A percentile compares a stretch with the other conserved stretches of the same genome.
Evolutionary conservation across 2,797 vertebrate genomes (phyloP).

Genomic region (Oophaga sylvatica): DNA sequence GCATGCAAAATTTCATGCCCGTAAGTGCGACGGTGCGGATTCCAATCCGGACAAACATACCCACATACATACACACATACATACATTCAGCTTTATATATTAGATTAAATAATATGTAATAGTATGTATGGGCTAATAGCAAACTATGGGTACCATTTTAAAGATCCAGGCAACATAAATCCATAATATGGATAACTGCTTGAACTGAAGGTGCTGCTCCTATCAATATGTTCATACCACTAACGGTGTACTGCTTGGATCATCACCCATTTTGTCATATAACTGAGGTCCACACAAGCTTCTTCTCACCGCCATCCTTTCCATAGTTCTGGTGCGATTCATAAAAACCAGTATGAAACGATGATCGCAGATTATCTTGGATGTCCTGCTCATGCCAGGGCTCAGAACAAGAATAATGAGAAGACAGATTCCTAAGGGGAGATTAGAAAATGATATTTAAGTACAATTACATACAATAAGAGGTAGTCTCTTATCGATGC

Average conservation of each 20-base stretch:
- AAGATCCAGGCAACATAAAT: no score
- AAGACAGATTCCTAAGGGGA: conserved; percentile 52
- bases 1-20: no score
- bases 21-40: no score
- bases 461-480: not conserved
- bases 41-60: no score
- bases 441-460: not conserved
- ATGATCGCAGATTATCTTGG: conserved; percentile 45
- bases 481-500: not conserved
- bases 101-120: no score
- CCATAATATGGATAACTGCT: no score
- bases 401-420: conserved; percentile 57
- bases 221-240: conserved; percentile 25
- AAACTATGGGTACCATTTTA: no score
- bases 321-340: conserved; percentile 31
- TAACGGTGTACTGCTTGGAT: conserved; percentile 30
- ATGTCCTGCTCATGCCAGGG: conserved; percentile 39
- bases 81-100: no score
- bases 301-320: conserved; percentile 51
- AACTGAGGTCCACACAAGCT: conserved; percentile 5
- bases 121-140: no score
- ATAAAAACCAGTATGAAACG: conserved; percentile 48
- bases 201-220: not conserved
- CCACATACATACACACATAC: no score
- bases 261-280: conserved; percentile 26